A percentile compares a stretch with the other conserved stretches of the same genome.
Conservation (phyloP, 2,113 vertebrate species). For the Diadophis punctatus region DNA sequence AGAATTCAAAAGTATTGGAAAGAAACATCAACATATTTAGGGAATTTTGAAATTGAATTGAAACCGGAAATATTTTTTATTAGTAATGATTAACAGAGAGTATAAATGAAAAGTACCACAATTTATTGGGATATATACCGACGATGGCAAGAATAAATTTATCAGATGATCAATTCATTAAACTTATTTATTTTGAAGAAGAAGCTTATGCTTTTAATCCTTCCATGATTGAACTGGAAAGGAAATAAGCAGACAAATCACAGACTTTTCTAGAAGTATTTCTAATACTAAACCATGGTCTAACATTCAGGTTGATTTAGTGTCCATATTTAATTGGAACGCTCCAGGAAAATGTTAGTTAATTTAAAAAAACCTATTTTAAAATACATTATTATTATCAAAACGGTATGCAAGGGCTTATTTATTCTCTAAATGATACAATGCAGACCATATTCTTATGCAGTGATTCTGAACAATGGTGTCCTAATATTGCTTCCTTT, state of each 20-base stretch:
- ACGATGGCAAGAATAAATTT: not conserved
- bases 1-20: not conserved
- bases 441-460: not conserved
- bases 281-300: not conserved
- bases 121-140: not conserved
- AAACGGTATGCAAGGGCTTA: conserved; percentile 12
- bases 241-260: not conserved
- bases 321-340: conserved; percentile 39
- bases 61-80: not conserved
- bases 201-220: not conserved
- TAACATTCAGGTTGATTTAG: not conserved
- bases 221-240: not conserved
- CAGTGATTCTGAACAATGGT: conserved; percentile 18
- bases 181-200: not conserved
- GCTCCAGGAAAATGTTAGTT: conserved; percentile 38
- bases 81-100: not conserved
- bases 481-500: conserved; percentile 15
- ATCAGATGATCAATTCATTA: not conserved
- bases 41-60: not conserved
- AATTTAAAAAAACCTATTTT: conserved; percentile 42
- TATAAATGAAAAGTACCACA: not conserved
- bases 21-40: not conserved
- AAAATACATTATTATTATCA: conserved; percentile 42
- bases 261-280: not conserved
- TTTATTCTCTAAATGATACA: conserved; percentile 17